phyloP scores from a whole-genome alignment of 2,113 vertebrate species.

The Emydura subglobosa region DNA sequence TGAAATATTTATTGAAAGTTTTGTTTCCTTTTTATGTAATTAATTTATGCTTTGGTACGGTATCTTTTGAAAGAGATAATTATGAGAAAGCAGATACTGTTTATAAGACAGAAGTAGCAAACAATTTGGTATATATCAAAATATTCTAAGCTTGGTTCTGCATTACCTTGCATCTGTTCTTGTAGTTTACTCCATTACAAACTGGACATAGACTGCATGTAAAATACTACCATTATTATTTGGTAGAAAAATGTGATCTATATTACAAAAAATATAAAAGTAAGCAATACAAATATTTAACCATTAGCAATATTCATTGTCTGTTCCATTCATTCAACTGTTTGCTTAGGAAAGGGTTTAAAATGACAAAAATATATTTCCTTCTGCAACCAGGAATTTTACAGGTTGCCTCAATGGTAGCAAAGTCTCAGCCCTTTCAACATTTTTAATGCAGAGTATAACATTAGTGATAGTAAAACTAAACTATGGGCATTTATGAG shows the following conservation, averaged over 20 bases:
- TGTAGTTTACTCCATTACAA: not conserved
- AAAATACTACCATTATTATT: not conserved
- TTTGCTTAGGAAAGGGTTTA: not conserved
- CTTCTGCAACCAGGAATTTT: not conserved
- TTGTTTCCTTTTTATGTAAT: slow-evolving; percentile 63
- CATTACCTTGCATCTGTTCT: not conserved
- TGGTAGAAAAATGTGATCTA: not conserved
- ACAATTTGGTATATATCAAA: slow-evolving; percentile 7
- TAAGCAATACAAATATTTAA: not conserved
- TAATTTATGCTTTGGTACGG: slow-evolving; percentile 52
- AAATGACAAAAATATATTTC: not conserved
- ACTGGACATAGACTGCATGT: not conserved
- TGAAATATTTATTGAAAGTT: slow-evolving; percentile 59
- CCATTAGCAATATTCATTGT: not conserved
- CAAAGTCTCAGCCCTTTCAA: not conserved
- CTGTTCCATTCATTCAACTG: not conserved
- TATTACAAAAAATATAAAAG: not conserved
- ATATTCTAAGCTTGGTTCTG: not conserved
- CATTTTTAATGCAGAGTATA: not conserved
- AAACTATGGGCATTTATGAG: not conserved
- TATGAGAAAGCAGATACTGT: slow-evolving; percentile 15
- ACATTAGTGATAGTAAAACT: not conserved
- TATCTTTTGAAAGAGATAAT: slow-evolving; percentile 51
- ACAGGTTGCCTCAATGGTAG: not conserved
- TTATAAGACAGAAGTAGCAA: not conserved